These are phyloP conservation scores for Clarias fuscus DNA, from an alignment of 2,797 vertebrate genomes.

Conservation along the genomic window DNA sequence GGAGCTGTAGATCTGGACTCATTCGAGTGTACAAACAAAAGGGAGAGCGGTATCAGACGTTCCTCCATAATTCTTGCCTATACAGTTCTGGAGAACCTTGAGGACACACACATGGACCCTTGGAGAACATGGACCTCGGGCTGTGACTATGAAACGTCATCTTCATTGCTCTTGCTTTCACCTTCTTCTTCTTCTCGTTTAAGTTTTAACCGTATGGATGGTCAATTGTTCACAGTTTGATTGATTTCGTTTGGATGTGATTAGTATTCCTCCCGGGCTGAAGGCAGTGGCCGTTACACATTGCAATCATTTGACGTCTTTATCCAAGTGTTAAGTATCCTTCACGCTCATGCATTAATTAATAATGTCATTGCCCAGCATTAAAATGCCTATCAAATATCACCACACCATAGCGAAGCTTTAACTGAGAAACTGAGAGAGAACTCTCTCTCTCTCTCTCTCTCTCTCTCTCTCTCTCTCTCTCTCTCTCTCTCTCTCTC, in stretches of 20 bases:
- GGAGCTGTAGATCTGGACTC: background rate
- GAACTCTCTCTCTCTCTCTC: background rate
- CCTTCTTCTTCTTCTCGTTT: conserved; percentile 11
- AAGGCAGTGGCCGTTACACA: conserved; percentile 61
- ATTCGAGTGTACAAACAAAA: background rate
- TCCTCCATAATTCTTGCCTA: background rate
- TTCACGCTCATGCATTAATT: conserved; percentile 72
- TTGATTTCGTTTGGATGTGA: conserved; percentile 65
- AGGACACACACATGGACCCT: background rate
- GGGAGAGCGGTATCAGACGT: background rate
- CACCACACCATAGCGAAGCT: conserved; percentile 41
- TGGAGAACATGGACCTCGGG: background rate
- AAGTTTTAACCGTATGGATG: conserved; percentile 1
- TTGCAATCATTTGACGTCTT: conserved; percentile 66
- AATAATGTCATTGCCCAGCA: conserved; percentile 71
- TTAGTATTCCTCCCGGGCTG: conserved; percentile 67
- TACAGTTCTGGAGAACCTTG: background rate
- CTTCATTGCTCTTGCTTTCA: background rate
- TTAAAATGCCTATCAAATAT: conserved; percentile 61
- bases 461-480: conserved; percentile 8
- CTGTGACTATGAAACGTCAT: background rate
- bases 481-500: background rate
- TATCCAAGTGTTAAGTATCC: conserved; percentile 75
- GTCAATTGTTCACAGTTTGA: conserved; percentile 61
- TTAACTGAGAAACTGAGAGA: conserved; percentile 25